These are phyloP conservation scores for Oceanodroma tethys DNA, from an alignment of 2,113 vertebrate genomes.

Conservation along the genomic window DNA sequence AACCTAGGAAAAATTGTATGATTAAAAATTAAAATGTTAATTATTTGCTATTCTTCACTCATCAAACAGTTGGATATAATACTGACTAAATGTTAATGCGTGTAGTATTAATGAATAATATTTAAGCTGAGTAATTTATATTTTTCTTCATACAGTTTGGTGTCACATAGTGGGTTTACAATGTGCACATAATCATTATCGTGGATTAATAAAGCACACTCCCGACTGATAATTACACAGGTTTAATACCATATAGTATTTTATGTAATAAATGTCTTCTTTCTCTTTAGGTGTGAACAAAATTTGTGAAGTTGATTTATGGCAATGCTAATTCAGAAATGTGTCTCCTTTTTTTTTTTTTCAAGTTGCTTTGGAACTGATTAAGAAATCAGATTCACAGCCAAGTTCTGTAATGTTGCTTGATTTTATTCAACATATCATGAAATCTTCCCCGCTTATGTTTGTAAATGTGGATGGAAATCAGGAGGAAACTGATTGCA, in stretches of 20 bases:
- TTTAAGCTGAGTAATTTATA: neutral
- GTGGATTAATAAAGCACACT: neutral
- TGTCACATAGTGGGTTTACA: neutral
- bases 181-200: neutral
- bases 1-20: neutral
- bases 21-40: neutral
- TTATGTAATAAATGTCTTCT: neutral
- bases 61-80: neutral
- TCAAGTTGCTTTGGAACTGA: conserved; percentile 89
- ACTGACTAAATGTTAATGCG: neutral
- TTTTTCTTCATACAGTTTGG: neutral
- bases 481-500: conserved; percentile 74
- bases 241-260: neutral
- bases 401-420: conserved; percentile 96
- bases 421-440: conserved; percentile 95
- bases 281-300: neutral
- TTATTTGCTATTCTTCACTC: neutral
- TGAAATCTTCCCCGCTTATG: conserved; percentile 95
- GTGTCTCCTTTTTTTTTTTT: neutral
- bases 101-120: neutral
- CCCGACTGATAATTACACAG: neutral
- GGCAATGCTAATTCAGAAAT: neutral
- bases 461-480: conserved; percentile 86
- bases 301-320: neutral
- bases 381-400: conserved; percentile 89